A percentile compares a stretch with the other conserved stretches of the same genome.
Conservation (phyloP, 1,140 invertebrate genomes). For the Drosophila nasuta region DNA sequence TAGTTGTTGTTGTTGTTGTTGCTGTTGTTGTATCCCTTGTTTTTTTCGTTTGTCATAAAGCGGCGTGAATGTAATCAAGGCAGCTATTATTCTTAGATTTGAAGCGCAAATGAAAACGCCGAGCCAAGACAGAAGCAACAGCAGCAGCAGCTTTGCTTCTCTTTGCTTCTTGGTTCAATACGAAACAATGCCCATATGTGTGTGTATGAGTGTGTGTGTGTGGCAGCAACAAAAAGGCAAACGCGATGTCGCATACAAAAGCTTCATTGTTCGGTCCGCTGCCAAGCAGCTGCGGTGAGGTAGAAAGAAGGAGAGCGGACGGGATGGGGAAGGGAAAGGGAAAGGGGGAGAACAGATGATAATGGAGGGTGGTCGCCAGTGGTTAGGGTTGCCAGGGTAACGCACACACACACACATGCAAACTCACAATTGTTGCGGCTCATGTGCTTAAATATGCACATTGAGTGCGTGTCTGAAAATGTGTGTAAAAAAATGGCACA, state of each 20-base stretch:
- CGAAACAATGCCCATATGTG: conserved; percentile 63
- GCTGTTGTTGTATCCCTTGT: conserved; percentile 1
- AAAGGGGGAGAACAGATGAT: conserved; percentile 20
- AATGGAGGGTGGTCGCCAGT: conserved; percentile 17
- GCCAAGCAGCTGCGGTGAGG: conserved; percentile 33
- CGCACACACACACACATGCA: not conserved
- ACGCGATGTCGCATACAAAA: conserved; percentile 72
- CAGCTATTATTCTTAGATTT: conserved; percentile 82
- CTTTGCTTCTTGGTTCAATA: conserved; percentile 48
- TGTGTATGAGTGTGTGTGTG: conserved; percentile 39
- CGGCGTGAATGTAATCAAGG: conserved; percentile 80
- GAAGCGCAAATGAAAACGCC: conserved; percentile 76
- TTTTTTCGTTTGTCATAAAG: conserved; percentile 74
- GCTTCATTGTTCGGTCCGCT: conserved; percentile 66
- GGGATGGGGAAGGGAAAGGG: too few species aligned
- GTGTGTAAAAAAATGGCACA: conserved; percentile 4
- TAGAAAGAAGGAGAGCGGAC: not conserved
- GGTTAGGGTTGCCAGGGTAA: not conserved
- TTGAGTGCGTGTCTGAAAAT: conserved; percentile 24
- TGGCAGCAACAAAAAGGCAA: conserved; percentile 55
- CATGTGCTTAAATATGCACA: conserved; percentile 61
- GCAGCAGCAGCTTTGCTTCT: not conserved
- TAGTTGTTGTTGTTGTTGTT: conserved; percentile 12
- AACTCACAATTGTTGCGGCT: conserved; percentile 49
- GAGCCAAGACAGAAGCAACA: conserved; percentile 29